Evolutionary conservation across 2,113 vertebrate genomes (phyloP).

Genomic region (Daboia siamensis): DNA sequence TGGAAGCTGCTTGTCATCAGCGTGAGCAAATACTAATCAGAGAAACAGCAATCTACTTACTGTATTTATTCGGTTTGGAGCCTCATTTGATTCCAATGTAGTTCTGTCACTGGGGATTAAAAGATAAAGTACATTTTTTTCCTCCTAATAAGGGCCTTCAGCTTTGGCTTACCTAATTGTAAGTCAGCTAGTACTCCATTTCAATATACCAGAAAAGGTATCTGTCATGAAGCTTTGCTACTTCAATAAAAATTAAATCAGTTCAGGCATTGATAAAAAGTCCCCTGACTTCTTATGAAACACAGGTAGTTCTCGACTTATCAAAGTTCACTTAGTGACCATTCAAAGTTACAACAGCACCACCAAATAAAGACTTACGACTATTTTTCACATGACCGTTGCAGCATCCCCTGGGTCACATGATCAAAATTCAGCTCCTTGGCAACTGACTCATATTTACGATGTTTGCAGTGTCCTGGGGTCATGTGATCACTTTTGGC

Average conservation of each 20-base stretch:
- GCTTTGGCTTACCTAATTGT: neutral
- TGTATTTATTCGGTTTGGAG: neutral
- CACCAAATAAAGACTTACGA: neutral
- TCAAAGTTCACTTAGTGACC: neutral
- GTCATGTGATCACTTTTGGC: neutral
- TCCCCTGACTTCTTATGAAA: neutral
- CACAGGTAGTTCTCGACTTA: neutral
- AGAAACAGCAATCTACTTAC: neutral
- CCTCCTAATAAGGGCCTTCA: neutral
- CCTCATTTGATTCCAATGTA: neutral
- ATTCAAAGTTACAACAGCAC: neutral
- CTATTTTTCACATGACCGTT: neutral
- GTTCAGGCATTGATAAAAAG: neutral
- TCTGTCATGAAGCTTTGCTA: neutral
- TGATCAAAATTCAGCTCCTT: neutral
- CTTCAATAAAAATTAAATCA: neutral
- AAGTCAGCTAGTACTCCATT: neutral
- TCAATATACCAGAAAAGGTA: neutral
- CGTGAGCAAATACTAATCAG: neutral
- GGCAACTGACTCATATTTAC: neutral
- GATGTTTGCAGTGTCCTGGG: neutral
- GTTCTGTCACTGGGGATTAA: neutral
- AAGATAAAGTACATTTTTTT: neutral
- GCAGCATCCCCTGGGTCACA: neutral
- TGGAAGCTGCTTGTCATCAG: neutral